Conservation (phyloP, 2,888 invertebrate species). For the Himalopsyche anomala region DNA sequence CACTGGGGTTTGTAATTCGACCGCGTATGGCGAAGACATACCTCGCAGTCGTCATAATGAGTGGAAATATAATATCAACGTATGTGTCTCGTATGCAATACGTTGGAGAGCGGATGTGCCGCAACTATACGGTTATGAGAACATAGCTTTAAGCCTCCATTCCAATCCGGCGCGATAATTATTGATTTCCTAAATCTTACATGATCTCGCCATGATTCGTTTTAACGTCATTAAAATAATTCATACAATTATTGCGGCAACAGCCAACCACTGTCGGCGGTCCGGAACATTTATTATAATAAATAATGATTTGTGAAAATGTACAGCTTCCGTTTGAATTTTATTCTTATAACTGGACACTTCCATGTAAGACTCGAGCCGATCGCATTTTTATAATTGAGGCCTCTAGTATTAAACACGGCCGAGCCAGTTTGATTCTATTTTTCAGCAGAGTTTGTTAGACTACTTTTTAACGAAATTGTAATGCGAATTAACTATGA, state of each 20-base stretch:
- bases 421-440: too few relatives aligned
- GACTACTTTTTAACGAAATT: too few relatives aligned
- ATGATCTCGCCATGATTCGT: constrained; percentile 5
- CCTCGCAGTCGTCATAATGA: too few relatives aligned
- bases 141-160: background rate
- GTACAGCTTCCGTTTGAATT: constrained; percentile 9
- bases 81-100: constrained; percentile 4
- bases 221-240: constrained; percentile 29
- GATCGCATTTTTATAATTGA: too few relatives aligned
- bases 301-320: constrained; percentile 16
- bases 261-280: background rate
- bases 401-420: too few relatives aligned
- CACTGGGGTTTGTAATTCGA: too few relatives aligned
- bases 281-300: constrained; percentile 8
- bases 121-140: background rate
- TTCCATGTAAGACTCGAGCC: background rate
- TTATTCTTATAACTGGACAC: background rate
- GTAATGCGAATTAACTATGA: too few relatives aligned
- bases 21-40: too few relatives aligned
- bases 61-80: background rate
- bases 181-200: constrained; percentile 43
- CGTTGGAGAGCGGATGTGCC: constrained; percentile 3
- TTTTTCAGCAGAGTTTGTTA: too few relatives aligned
- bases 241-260: constrained; percentile 17
- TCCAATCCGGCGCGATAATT: constrained; percentile 24